These are phyloP conservation scores for Drosophila pallidifrons DNA, from an alignment of 1,140 invertebrate genomes.

Conservation along the genomic window DNA sequence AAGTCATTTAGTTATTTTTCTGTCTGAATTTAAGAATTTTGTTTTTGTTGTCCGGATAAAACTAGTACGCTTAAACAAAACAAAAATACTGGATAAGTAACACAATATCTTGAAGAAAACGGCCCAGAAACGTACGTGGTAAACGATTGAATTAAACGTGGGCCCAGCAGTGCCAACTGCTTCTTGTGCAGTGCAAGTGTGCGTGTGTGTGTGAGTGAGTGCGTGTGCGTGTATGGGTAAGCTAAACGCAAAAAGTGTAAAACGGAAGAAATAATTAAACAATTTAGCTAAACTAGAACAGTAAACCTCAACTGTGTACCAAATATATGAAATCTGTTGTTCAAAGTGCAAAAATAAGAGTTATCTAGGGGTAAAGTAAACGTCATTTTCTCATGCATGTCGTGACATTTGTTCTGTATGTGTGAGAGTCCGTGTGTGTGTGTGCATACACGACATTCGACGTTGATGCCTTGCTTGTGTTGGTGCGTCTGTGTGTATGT, in stretches of 20 bases:
- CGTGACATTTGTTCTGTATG: slow-evolving; percentile 68
- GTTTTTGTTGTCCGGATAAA: slow-evolving; percentile 46
- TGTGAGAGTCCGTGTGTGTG: slow-evolving; percentile 39
- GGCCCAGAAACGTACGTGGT: slow-evolving; percentile 64
- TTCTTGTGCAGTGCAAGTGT: slow-evolving; percentile 43
- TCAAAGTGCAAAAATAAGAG: slow-evolving; percentile 43
- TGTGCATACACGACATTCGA: slow-evolving; percentile 33
- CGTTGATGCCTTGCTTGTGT: slow-evolving; percentile 25
- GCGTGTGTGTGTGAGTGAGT: slow-evolving; percentile 58
- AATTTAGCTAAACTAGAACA: slow-evolving; percentile 51
- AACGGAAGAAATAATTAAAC: slow-evolving; percentile 71
- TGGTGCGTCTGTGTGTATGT: slow-evolving; percentile 51
- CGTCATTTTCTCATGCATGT: slow-evolving; percentile 59
- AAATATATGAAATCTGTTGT: slow-evolving; percentile 18
- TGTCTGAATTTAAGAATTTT: slow-evolving; percentile 56
- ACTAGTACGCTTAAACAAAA: slow-evolving; percentile 38
- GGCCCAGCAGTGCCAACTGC: slow-evolving; percentile 45
- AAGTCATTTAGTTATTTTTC: slow-evolving; percentile 55
- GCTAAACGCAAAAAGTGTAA: slow-evolving; percentile 72
- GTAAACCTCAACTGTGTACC: slow-evolving; percentile 21
- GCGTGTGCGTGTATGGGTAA: slow-evolving; percentile 57
- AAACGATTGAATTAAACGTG: slow-evolving; percentile 60
- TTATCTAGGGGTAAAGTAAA: slow-evolving; percentile 40
- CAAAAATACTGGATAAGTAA: slow-evolving; percentile 44
- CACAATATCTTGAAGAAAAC: slow-evolving; percentile 39